A percentile compares a stretch with the other conserved stretches of the same genome.
These are phyloP conservation scores for Brachionus asplanchnoidis DNA, from an alignment of 1,140 invertebrate species.

Conservation along the genomic window DNA sequence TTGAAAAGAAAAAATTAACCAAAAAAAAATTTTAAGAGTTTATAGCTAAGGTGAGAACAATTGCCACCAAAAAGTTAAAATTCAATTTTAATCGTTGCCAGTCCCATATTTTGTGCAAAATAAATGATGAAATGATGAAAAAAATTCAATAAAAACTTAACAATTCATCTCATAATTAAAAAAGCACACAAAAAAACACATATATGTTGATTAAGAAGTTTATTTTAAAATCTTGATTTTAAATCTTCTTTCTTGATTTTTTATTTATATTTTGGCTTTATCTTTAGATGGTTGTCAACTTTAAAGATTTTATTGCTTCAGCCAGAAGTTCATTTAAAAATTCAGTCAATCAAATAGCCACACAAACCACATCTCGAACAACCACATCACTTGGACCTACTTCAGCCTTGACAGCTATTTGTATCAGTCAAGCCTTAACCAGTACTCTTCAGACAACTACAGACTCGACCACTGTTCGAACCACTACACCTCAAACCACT, in stretches of 20 bases:
- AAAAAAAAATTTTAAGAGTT: neutral
- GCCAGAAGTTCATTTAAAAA: neutral
- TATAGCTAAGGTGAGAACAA: neutral
- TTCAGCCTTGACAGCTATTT: neutral
- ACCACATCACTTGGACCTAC: neutral
- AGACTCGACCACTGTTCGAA: constrained; percentile 8
- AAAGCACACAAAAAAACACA: constrained; percentile 14
- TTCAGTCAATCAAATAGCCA: neutral
- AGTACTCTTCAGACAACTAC: constrained; percentile 1
- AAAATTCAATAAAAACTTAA: constrained; percentile 20
- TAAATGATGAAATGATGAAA: neutral
- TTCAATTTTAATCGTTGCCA: neutral
- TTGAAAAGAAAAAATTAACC: neutral
- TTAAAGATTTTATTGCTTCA: constrained; percentile 2
- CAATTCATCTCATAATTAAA: constrained; percentile 20
- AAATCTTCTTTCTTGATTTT: constrained; percentile 6
- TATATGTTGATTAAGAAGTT: neutral
- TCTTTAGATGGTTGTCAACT: constrained; percentile 10
- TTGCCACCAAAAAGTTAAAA: no score
- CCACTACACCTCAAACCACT: neutral
- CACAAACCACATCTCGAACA: neutral
- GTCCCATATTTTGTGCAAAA: constrained; percentile 5
- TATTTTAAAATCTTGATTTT: constrained; percentile 12
- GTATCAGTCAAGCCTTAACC: constrained; percentile 5
- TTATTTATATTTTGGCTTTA: neutral